phyloP scores from a whole-genome alignment of 2,113 vertebrate genomes.

The Motacilla tschutschensis region DNA sequence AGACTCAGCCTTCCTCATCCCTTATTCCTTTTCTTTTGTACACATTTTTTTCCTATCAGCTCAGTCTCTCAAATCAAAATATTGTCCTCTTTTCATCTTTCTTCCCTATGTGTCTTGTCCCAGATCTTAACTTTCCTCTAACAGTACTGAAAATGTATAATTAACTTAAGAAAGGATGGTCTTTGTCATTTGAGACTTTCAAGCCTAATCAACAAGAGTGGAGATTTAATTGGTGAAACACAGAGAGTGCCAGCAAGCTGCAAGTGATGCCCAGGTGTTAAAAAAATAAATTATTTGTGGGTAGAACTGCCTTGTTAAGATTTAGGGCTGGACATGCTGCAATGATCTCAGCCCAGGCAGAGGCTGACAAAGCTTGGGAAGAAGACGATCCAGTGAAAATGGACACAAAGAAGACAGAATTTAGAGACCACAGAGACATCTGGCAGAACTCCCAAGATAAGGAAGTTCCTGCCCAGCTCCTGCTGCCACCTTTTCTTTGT shows the following conservation, averaged over 20 bases:
- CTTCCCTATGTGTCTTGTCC: background rate
- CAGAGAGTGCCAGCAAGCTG: background rate
- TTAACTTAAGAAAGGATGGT: background rate
- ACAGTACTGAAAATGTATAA: background rate
- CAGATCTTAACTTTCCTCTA: background rate
- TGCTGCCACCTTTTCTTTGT: background rate
- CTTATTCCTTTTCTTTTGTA: background rate
- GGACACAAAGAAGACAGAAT: background rate
- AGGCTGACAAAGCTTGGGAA: background rate
- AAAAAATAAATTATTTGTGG: background rate
- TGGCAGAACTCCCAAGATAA: background rate
- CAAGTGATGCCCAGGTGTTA: background rate
- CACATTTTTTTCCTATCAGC: background rate
- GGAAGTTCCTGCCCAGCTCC: background rate
- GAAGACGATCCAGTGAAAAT: background rate
- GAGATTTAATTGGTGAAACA: background rate
- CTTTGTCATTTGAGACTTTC: background rate
- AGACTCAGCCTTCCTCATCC: background rate
- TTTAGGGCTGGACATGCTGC: background rate
- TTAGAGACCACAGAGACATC: background rate
- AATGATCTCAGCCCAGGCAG: background rate
- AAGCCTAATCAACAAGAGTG: background rate
- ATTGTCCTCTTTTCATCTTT: background rate
- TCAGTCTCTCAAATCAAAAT: background rate
- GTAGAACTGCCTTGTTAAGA: background rate